phyloP scores from a whole-genome alignment of 2,113 vertebrate genomes.

The Chaetodon auriga region DNA sequence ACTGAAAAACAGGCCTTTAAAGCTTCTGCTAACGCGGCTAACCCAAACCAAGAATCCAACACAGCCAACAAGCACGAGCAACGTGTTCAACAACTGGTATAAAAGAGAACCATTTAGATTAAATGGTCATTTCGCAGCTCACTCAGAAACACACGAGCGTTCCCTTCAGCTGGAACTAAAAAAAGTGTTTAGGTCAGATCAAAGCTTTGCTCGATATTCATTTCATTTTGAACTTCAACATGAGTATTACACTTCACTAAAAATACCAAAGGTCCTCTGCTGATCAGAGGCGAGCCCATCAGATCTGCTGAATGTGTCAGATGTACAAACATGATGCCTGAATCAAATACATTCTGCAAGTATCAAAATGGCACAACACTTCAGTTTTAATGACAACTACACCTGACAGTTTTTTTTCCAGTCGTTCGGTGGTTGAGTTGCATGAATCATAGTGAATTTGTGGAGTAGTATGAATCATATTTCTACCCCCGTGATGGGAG shows the following conservation, averaged over 20 bases:
- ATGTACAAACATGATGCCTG: not conserved
- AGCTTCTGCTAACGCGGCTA: not conserved
- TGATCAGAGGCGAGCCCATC: constrained; percentile 22
- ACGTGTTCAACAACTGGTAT: not conserved
- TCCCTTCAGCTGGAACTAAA: not conserved
- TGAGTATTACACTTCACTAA: constrained; percentile 8
- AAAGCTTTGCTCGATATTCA: not conserved
- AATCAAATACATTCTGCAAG: constrained; percentile 19
- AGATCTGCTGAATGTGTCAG: not conserved
- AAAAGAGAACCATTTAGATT: not conserved
- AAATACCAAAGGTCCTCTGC: constrained; percentile 26
- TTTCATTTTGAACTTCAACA: constrained; percentile 1
- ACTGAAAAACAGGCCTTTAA: not conserved
- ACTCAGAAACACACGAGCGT: not conserved
- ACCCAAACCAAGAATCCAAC: not conserved
- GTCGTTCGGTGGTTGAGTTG: constrained; percentile 6
- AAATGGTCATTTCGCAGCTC: not conserved
- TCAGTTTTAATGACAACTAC: constrained; percentile 48
- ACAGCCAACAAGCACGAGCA: not conserved
- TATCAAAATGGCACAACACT: constrained; percentile 17
- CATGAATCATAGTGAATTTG: constrained; percentile 58
- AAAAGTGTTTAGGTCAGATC: not conserved
- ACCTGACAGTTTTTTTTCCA: constrained; percentile 1
- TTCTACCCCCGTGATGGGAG: constrained; percentile 15
- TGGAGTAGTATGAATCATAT: constrained; percentile 60